Percentiles rank a stretch among this genome's conserved stretches.
Evolutionary conservation across 2,797 vertebrate genomes (phyloP).

Genomic region (Rachycentron canadum): DNA sequence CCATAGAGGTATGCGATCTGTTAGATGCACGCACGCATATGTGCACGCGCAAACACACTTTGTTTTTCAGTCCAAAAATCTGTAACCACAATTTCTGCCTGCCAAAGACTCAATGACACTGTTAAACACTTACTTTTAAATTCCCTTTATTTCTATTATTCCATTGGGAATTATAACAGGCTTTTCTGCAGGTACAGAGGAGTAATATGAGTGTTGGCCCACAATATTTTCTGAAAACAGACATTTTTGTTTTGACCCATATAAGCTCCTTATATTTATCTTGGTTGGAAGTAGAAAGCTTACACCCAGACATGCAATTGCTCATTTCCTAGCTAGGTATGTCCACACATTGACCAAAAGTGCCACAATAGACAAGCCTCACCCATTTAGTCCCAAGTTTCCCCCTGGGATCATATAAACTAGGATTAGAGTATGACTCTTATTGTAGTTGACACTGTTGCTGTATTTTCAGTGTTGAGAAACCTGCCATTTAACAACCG

Average conservation of each 20-base stretch:
- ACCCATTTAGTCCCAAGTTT: not conserved
- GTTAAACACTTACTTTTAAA: not conserved
- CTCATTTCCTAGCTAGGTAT: not conserved
- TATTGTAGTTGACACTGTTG: not conserved
- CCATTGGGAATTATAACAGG: not conserved
- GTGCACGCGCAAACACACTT: too few species aligned
- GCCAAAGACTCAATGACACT: slow-evolving; percentile 11
- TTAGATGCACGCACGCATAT: too few species aligned
- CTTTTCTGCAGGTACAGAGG: not conserved
- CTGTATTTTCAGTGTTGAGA: not conserved
- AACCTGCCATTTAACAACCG: slow-evolving; percentile 1
- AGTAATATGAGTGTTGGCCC: not conserved
- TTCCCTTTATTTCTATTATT: not conserved
- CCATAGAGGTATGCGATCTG: too few species aligned
- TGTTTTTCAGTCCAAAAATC: not conserved
- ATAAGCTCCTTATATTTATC: not conserved
- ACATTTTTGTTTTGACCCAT: not conserved
- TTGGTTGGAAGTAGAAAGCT: not conserved
- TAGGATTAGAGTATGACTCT: not conserved
- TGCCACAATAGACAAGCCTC: not conserved
- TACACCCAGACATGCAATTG: not conserved
- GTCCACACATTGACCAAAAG: not conserved
- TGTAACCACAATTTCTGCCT: slow-evolving; percentile 2
- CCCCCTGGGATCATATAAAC: not conserved
- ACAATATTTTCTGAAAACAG: not conserved